A percentile compares a stretch with the other conserved stretches of the same genome.
Evolutionary conservation across 2,113 vertebrate genomes (phyloP).

Genomic region (Cranoglanis bouderius): DNA sequence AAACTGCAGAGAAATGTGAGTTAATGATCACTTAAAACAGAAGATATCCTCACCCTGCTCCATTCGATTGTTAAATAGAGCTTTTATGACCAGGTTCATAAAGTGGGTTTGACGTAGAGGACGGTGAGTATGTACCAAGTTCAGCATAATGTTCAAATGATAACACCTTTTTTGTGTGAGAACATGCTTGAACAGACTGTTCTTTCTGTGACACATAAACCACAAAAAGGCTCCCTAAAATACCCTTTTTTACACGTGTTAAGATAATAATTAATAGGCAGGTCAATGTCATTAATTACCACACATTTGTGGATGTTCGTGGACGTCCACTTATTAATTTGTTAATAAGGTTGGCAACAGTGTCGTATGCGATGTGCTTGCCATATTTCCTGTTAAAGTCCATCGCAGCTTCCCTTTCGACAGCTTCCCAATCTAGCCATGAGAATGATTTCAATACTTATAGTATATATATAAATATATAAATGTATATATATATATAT

Average conservation of each 20-base stretch:
- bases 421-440: no score
- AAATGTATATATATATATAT: no score
- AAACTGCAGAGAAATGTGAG: neutral
- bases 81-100: slow-evolving; percentile 30
- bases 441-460: no score
- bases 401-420: no score
- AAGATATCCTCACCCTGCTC: neutral
- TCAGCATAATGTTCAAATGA: slow-evolving; percentile 16
- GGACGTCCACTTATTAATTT: no score
- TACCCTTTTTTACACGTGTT: neutral
- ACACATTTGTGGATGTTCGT: no score
- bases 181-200: neutral
- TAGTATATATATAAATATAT: no score
- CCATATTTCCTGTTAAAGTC: no score
- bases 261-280: neutral
- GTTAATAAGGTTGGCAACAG: no score
- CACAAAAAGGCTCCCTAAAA: neutral
- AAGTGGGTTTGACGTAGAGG: slow-evolving; percentile 11
- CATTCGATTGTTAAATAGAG: neutral
- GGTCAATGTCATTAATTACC: neutral
- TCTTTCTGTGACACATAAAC: neutral
- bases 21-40: slow-evolving; percentile 3
- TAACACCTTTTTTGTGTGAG: neutral
- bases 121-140: neutral
- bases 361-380: no score